Base-by-base conservation (phyloP, 2,113 vertebrate species). In the Pseudopipra pipra region DNA sequence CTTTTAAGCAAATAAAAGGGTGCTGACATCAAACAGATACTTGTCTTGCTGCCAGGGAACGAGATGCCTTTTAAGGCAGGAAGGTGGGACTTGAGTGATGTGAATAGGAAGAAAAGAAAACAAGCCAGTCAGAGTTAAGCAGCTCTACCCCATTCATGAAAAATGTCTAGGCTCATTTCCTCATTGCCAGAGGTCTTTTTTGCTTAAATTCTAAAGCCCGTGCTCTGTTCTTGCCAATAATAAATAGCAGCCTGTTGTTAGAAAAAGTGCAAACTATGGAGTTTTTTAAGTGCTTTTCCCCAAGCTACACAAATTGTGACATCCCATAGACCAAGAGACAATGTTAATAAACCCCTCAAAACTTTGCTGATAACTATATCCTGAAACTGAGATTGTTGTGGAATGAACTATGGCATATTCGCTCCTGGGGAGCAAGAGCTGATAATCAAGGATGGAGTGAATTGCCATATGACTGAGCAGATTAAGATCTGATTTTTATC, bases 1-100 rank as follows among this genome's bases (percentile, higher is more conserved):
- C 95, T 97, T 97, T 97, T 97, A 96, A 97, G 95, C 92, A 97
- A 97, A 97, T 97, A 96, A 97, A 97, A 97, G 97, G 94, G 96
- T 97, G 95, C 96, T 97, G 95, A 97, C 97, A 97, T 97, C 97
- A 97, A 97, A 97, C 97, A 97, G 97, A 97, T 97, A 97, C 95
- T 97, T 97, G 95, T 97, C 95, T 71, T 91, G 96, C 96, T 97
- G 97, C 97, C 97, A 97, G 96, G 97, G 96, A 97, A 97, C 97
- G 77, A 94, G 94, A 95, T 96, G 96, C 96, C 97, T 97, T 97
- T 92, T 97, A 97, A 97, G 95, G 96, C 96, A 97, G 94, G 95
- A 97, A 97, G 97, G 97, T 97, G 97, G 97, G 97, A 97, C 96
- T 95, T 97, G 90, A 97, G 95, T 96, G 93, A 96, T 97, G 96